Base-by-base conservation (phyloP, 2,888 invertebrate species). In the Lutraria lutraria region DNA sequence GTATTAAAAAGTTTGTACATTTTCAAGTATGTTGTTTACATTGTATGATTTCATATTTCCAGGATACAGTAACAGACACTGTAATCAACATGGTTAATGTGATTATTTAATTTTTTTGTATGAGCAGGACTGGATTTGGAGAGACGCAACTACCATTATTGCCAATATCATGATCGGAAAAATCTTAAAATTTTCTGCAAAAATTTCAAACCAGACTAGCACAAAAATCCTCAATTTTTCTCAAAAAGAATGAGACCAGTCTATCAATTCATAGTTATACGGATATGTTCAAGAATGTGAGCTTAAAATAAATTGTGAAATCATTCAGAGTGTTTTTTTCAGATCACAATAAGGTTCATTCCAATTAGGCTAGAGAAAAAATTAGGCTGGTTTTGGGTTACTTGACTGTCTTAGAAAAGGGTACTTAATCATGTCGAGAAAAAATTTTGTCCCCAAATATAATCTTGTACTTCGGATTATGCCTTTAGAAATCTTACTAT, bases 1-100 rank as follows among this genome's bases (percentile, higher is more conserved):
- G 76, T 34, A 76, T 76, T 76, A 76, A 29, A 3, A 76, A 13
- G 76, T 76, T 76, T 76, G 13, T 34, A 76, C 76, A 34, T 76
- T 13, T 31, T 76, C 34, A 76, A 76, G 76, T 34, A 34, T 76
- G 31, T 34, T 76, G 76, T 76, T 76, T 76, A 34, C 31, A 19
- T 6, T 19, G 34, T 16, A 72, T 31, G 4, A 72, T 31, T 29
- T 72, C 72, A 72, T 29, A 21, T 34, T 76, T 76, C 76, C 34
- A 34, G 31, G 15, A 34, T 31, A 25, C 63, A 68, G 63, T 68
- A 25, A 25, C 25, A 68, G 63, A 68, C n/a, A 68, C 63, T 3
- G 63, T 21, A 25, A 6, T 68, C 12, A 68, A 68, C 63, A 68
- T 25, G 8, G 21, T 63, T 3, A 63, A 63, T 63, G 63, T n/a